Conservation (phyloP, 2,888 invertebrate genomes). For the Lampropteryx suffumata region DNA sequence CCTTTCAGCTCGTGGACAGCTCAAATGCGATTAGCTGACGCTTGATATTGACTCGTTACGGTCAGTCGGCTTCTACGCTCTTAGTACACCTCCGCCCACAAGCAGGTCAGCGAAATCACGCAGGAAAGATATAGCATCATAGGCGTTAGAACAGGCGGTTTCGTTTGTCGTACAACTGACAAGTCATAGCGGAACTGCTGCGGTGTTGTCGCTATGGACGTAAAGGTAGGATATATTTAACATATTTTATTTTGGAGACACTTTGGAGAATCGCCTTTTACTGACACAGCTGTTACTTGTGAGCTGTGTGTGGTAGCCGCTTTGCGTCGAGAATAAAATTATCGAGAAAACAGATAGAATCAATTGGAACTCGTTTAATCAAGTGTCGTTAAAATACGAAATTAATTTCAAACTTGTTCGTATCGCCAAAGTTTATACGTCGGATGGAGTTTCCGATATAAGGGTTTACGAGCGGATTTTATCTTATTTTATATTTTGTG, state of each 20-base stretch:
- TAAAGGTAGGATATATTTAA: no score
- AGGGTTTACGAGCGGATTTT: slow-evolving; percentile 22
- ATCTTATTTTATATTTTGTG: slow-evolving; percentile 5
- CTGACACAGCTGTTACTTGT: neutral
- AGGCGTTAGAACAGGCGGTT: no score
- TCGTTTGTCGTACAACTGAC: no score
- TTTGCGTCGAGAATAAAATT: slow-evolving; percentile 18
- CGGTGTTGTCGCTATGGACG: no score
- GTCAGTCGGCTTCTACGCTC: no score
- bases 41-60: neutral
- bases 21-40: slow-evolving; percentile 2
- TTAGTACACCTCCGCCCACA: no score
- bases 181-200: no score
- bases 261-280: neutral
- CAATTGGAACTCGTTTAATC: slow-evolving; percentile 24
- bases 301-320: neutral
- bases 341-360: slow-evolving; percentile 26
- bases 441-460: slow-evolving; percentile 8
- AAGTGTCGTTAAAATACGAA: slow-evolving; percentile 19
- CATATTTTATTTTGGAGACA: no score
- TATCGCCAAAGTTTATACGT: slow-evolving; percentile 14
- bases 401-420: slow-evolving; percentile 19
- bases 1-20: slow-evolving; percentile 19
- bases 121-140: no score
- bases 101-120: no score